phyloP scores from a whole-genome alignment of 1,140 invertebrate species.

The Drosophila navojoa region DNA sequence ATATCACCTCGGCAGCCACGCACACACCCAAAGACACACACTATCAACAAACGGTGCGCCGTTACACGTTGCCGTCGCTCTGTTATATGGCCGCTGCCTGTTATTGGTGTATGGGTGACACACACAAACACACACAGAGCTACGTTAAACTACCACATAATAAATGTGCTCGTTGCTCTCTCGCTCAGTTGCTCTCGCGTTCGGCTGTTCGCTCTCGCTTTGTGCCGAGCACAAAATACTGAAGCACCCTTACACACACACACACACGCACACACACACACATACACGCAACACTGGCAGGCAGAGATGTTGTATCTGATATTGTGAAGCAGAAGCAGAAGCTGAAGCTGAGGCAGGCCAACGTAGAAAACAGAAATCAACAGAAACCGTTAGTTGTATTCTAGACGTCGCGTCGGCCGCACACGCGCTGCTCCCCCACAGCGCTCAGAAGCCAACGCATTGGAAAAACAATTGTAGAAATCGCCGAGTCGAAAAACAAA shows the following conservation, averaged over 20 bases:
- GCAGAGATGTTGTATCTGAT: constrained; percentile 24
- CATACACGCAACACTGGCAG: too few relatives aligned
- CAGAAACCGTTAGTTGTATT: constrained; percentile 66
- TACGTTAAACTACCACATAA: constrained; percentile 37
- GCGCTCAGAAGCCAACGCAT: constrained; percentile 66
- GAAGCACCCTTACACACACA: constrained; percentile 39
- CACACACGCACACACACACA: constrained; percentile 12
- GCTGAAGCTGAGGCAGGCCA: constrained; percentile 23
- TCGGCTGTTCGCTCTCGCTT: constrained; percentile 29
- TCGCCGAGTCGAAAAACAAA: constrained; percentile 39
- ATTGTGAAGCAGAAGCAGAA: constrained; percentile 20
- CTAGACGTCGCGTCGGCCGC: constrained; percentile 83
- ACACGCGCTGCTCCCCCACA: constrained; percentile 78
- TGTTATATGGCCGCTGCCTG: constrained; percentile 57
- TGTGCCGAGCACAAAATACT: constrained; percentile 12
- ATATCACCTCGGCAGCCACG: constrained; percentile 55
- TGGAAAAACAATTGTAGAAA: constrained; percentile 32
- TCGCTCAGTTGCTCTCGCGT: constrained; percentile 10
- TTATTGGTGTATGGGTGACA: constrained; percentile 66
- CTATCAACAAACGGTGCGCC: constrained; percentile 62
- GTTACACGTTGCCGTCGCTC: constrained; percentile 62
- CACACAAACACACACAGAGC: constrained; percentile 33
- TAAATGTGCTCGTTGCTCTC: constrained; percentile 33
- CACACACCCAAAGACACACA: constrained; percentile 37
- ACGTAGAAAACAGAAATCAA: constrained; percentile 52